Conservation (phyloP, 2,113 vertebrate species). For the Promerops cafer region DNA sequence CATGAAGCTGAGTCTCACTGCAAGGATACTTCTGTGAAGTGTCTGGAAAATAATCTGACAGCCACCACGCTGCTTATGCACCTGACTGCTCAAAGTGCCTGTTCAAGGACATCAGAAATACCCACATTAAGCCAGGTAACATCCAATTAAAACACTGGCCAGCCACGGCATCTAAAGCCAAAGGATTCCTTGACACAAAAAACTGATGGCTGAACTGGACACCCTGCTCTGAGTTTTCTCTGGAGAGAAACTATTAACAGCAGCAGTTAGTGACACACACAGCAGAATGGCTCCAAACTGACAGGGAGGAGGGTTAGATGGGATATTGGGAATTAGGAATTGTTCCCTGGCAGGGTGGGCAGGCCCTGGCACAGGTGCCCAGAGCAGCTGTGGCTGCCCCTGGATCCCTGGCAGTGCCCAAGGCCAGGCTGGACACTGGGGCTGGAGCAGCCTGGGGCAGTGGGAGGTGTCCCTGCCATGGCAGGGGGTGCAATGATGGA, state of each 20-base stretch:
- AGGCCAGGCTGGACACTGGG: not conserved
- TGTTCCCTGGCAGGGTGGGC: fast-evolving
- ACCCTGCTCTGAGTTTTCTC: not conserved
- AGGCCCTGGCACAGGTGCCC: not conserved
- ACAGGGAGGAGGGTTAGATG: fast-evolving
- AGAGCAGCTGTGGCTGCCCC: not conserved
- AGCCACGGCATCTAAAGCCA: not conserved
- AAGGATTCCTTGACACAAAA: not conserved
- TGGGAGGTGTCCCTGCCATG: not conserved
- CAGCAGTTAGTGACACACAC: fast-evolving
- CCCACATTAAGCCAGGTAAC: fast-evolving
- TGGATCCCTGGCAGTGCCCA: not conserved
- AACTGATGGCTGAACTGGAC: fast-evolving
- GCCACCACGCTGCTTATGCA: not conserved
- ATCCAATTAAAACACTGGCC: fast-evolving
- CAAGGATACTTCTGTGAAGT: not conserved
- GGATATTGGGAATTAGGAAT: fast-evolving
- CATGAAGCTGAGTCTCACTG: not conserved
- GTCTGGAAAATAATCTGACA: not conserved
- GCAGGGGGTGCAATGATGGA: fast-evolving
- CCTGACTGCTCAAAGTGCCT: not conserved
- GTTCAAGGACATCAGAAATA: not conserved
- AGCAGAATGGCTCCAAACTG: not conserved
- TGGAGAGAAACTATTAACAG: not conserved
- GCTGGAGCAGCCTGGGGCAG: fast-evolving